Evolutionary conservation across 2,888 invertebrate species (phyloP).

Genomic region (Cerastis leucographa): DNA sequence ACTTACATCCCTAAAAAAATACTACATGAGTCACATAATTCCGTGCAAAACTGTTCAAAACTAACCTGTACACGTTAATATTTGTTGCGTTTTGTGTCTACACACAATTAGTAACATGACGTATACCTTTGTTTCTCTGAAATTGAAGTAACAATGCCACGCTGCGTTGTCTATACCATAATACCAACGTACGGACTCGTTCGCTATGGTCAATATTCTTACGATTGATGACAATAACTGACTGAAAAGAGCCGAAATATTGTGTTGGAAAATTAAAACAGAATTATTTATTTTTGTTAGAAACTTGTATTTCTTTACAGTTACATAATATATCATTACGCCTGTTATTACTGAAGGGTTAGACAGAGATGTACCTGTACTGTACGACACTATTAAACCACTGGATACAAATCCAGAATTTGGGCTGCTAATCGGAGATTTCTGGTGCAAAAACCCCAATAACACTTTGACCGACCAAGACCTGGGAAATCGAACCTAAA

Average conservation of each 20-base stretch:
- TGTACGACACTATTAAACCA: no score
- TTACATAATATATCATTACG: neutral
- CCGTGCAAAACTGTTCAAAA: slow-evolving; percentile 30
- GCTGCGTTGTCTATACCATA: slow-evolving; percentile 45
- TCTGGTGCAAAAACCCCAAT: neutral
- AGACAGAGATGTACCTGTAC: neutral
- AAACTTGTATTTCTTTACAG: neutral
- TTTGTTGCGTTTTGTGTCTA: slow-evolving; percentile 55
- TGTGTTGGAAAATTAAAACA: slow-evolving; percentile 17
- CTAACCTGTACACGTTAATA: slow-evolving; percentile 10
- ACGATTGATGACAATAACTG: slow-evolving; percentile 35
- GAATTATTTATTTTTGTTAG: neutral
- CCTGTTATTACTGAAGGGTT: neutral
- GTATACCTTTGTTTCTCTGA: slow-evolving; percentile 59
- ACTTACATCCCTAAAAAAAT: no score
- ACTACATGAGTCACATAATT: slow-evolving; percentile 23
- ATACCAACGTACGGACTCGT: slow-evolving; percentile 34
- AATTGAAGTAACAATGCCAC: slow-evolving; percentile 54
- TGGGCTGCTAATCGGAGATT: neutral
- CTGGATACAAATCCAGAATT: neutral
- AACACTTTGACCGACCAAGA: neutral
- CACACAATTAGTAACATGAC: slow-evolving; percentile 66
- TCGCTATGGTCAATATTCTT: slow-evolving; percentile 58
- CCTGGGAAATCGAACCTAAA: neutral
- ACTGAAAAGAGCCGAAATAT: slow-evolving; percentile 38